Evolutionary conservation across 1,140 invertebrate species (phyloP), one percentile per base, ranked within the genome.

Genomic region (Grapholita molesta): DNA sequence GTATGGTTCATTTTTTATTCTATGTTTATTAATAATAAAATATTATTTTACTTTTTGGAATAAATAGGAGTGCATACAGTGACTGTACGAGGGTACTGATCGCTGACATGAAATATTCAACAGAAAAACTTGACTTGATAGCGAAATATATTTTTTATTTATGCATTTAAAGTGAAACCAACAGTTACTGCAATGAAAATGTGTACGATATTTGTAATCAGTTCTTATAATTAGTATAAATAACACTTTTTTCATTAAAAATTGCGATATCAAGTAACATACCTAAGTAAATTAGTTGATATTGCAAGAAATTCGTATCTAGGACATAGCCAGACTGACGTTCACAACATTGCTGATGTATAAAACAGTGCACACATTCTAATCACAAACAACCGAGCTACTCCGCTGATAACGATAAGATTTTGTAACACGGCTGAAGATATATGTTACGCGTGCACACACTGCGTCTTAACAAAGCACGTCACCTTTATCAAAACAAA

Each of bases 371-470:
- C n/a, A 67, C 52, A 67, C 55, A 61, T 8, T 28, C 15, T 61
- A 61, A 61, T 67, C 52, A 53, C 28, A 42, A 18, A 32, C 38
- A 42, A 23, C 18, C 25, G 18, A 48, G 42, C 42, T 21, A 48
- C 18, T 33, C n/a, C 38, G n/a, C 18, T 9, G 52, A 48, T 32
- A 67, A 30, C 66, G 32, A 48, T 53, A 67, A 42, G 25, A 32
- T 52, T 67, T 15, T 48, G 52, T 42, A 48, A 52, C 66, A 67
- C 38, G 28, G 15, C 66, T 12, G 28, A 55, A 12, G 24, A 32
- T 23, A 42, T 25, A 28, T 32, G 53, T 53, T 52, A 28, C n/a
- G 11, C 23, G 42, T 25, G 55, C 15, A 48, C 42, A 18, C 15
- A 48, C 42, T 21, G 15, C 18, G 42, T 48, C 42, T 48, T 48